A percentile compares a stretch with the other conserved stretches of the same genome.
Evolutionary conservation across 2,113 vertebrate species (phyloP).

Genomic region (Lethenteron camtschaticum): DNA sequence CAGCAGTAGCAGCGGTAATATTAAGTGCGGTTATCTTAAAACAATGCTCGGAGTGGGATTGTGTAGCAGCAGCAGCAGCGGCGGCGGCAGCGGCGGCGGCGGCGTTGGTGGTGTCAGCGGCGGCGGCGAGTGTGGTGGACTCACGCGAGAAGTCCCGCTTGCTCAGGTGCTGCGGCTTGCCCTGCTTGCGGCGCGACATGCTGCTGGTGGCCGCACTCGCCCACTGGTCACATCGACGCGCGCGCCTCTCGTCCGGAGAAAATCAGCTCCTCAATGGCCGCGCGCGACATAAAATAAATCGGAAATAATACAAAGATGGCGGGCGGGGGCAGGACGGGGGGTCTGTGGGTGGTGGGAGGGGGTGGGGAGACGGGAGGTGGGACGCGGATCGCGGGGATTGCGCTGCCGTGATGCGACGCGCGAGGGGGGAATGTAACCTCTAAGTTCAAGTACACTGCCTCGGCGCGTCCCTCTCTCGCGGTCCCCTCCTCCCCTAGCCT

Average conservation of each 20-base stretch:
- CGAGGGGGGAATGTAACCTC: conserved; percentile 56
- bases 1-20: no score
- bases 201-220: conserved; percentile 58
- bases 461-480: conserved; percentile 99
- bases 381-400: conserved; percentile 14
- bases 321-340: conserved; percentile 96
- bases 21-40: no score
- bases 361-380: conserved; percentile 10
- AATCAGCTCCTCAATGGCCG: conserved; percentile 97
- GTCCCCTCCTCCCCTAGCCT: conserved; percentile 59
- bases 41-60: no score
- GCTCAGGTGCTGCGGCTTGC: conserved; percentile 99
- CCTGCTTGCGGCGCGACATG: conserved; percentile 99
- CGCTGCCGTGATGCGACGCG: conserved; percentile 25
- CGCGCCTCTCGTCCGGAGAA: conserved; percentile 68
- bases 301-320: conserved; percentile 99
- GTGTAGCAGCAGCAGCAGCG: no score
- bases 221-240: conserved; percentile 24
- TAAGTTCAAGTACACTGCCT: conserved; percentile 80
- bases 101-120: no score
- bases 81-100: no score
- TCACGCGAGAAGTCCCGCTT: conserved; percentile 99
- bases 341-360: conserved; percentile 20
- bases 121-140: conserved; percentile 27
- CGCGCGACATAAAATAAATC: conserved; percentile 97